Evolutionary conservation across 2,113 vertebrate genomes (phyloP).

Genomic region (Benitochromis conjunctus): DNA sequence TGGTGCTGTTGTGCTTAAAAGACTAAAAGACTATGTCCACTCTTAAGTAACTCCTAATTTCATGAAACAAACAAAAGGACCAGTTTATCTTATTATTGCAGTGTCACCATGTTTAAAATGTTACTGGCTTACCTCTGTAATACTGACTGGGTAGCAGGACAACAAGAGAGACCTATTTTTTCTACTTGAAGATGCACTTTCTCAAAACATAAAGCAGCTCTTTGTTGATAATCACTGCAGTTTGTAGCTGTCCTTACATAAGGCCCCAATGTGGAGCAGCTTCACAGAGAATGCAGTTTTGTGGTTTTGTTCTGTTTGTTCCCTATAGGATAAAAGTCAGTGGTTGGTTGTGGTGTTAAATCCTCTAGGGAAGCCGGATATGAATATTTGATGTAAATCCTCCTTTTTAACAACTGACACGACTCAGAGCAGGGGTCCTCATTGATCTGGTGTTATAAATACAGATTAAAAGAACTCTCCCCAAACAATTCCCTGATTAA

Average conservation of each 20-base stretch:
- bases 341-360: conserved; percentile 46
- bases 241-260: conserved; percentile 26
- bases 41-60: conserved; percentile 26
- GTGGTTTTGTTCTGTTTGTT: conserved; percentile 50
- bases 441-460: conserved; percentile 76
- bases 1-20: conserved; percentile 27
- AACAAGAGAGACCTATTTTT: not conserved
- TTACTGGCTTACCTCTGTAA: not conserved
- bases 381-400: conserved; percentile 78
- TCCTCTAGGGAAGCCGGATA: conserved; percentile 59
- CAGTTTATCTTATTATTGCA: not conserved
- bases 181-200: conserved; percentile 11
- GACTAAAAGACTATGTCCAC: conserved; percentile 25
- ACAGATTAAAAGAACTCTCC: conserved; percentile 71
- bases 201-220: conserved; percentile 24
- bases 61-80: not conserved
- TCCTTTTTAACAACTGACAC: conserved; percentile 64
- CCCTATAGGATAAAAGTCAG: conserved; percentile 41
- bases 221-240: conserved; percentile 43
- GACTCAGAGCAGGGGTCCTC: conserved; percentile 62
- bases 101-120: conserved; percentile 5
- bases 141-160: not conserved
- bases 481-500: conserved; percentile 72
- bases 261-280: conserved; percentile 25
- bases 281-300: conserved; percentile 5